Conservation (phyloP, 1,140 invertebrate genomes). For the Listronotus oregonensis region DNA sequence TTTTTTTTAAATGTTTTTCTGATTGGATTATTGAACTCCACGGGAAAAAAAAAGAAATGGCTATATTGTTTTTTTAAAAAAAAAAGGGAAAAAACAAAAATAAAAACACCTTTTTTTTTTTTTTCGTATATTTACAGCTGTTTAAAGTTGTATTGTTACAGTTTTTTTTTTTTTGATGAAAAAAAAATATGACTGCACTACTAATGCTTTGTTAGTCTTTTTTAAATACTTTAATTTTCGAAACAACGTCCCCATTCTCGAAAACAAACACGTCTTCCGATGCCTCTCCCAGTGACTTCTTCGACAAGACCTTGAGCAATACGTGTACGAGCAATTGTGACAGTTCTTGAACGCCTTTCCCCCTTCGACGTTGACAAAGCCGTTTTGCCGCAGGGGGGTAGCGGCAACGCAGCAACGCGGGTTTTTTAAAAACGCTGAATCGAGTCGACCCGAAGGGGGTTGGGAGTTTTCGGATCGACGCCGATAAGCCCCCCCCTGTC, state of each 20-base stretch:
- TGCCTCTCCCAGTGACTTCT: conserved; percentile 90
- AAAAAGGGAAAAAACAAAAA: too few relatives aligned
- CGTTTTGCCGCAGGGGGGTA: conserved; percentile 73
- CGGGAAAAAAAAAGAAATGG: too few relatives aligned
- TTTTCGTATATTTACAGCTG: too few relatives aligned
- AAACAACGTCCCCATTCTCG: conserved; percentile 83
- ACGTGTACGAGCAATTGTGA: conserved; percentile 90
- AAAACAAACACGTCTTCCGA: conserved; percentile 84
- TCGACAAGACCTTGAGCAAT: conserved; percentile 83
- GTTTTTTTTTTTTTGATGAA: too few relatives aligned
- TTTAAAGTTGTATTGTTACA: too few relatives aligned
- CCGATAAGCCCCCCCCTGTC: conserved; percentile 60
- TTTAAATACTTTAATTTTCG: conserved; percentile 72
- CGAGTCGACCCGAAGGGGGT: conserved; percentile 22
- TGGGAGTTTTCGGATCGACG: too few relatives aligned
- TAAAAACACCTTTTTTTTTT: too few relatives aligned
- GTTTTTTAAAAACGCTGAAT: conserved; percentile 38
- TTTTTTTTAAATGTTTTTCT: too few relatives aligned
- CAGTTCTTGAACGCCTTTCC: conserved; percentile 73
- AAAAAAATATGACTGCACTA: too few relatives aligned
- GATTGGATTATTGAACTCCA: too few relatives aligned
- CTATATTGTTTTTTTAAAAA: too few relatives aligned
- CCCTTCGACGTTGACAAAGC: conserved; percentile 64
- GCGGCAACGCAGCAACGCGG: conserved; percentile 69
- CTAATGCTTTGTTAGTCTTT: too few relatives aligned